Evolutionary conservation across 2,888 invertebrate species (phyloP).

Genomic region (Nebria brevicollis): DNA sequence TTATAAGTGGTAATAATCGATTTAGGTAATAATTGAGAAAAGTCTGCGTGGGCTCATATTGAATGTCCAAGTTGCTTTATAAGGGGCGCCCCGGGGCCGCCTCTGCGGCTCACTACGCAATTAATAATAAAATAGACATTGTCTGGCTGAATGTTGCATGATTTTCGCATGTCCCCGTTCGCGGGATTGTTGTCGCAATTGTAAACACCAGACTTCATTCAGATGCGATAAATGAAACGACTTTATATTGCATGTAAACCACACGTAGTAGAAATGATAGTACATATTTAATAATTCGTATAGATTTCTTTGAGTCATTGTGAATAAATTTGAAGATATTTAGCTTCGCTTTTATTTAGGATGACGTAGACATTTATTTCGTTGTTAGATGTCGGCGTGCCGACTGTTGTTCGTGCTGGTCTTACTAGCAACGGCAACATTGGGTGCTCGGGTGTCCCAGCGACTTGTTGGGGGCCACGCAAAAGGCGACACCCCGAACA

Average conservation of each 20-base stretch:
- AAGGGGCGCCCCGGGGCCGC: slow-evolving; percentile 17
- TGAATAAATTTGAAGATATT: neutral
- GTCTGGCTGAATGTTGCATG: slow-evolving; percentile 43
- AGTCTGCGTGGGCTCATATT: slow-evolving; percentile 16
- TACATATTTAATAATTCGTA: neutral
- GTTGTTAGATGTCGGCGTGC: slow-evolving; percentile 41
- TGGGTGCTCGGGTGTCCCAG: slow-evolving; percentile 65
- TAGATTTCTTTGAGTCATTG: neutral
- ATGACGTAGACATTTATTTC: neutral
- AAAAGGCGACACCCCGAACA: slow-evolving; percentile 58
- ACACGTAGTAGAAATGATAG: neutral
- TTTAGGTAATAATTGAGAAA: slow-evolving; percentile 16
- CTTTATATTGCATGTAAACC: slow-evolving; percentile 18
- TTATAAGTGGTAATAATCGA: neutral
- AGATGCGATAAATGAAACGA: slow-evolving; percentile 42
- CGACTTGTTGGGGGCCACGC: slow-evolving; percentile 75
- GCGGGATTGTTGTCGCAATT: slow-evolving; percentile 35
- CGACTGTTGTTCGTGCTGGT: slow-evolving; percentile 50
- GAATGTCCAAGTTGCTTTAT: slow-evolving; percentile 23
- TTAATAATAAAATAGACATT: slow-evolving; percentile 43
- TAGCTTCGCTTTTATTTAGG: neutral
- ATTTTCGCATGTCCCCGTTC: slow-evolving; percentile 47
- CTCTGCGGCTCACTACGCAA: slow-evolving; percentile 41
- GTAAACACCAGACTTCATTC: slow-evolving; percentile 30
- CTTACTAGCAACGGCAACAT: slow-evolving; percentile 55